Conservation (phyloP, 2,797 vertebrate species). For the Phrynocephalus guinanensis region DNA sequence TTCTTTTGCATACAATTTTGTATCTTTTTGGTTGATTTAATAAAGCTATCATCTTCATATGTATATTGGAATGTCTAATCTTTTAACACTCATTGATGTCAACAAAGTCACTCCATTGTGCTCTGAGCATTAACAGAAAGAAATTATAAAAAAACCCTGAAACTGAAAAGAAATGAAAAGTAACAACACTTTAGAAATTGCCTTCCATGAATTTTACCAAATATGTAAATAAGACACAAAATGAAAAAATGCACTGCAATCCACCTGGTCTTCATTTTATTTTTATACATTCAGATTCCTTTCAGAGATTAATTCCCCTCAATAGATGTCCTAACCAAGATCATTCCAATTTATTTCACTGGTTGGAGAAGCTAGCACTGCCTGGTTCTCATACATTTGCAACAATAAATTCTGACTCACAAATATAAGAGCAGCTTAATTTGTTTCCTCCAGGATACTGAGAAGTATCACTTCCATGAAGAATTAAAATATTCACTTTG, state of each 20-base stretch:
- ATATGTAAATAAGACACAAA: constrained; percentile 33
- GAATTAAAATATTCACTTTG: constrained; percentile 71
- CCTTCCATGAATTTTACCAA: not conserved
- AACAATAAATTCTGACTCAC: constrained; percentile 49
- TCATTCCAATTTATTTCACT: constrained; percentile 49
- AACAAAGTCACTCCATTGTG: not conserved
- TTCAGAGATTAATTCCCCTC: constrained; percentile 50
- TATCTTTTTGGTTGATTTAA: no score
- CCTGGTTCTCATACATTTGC: constrained; percentile 36
- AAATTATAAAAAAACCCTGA: not conserved
- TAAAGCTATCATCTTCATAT: no score
- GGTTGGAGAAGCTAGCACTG: constrained; percentile 42
- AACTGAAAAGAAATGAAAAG: not conserved
- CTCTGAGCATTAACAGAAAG: not conserved
- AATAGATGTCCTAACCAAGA: constrained; percentile 60
- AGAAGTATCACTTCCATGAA: constrained; percentile 66
- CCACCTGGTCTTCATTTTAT: constrained; percentile 8
- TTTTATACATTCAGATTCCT: constrained; percentile 54
- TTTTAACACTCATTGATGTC: not conserved
- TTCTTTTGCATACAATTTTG: no score
- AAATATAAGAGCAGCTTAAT: constrained; percentile 58
- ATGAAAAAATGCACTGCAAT: not conserved
- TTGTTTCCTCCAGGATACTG: constrained; percentile 53
- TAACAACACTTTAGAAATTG: not conserved
- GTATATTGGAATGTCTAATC: not conserved